Percentiles rank a stretch among this genome's conserved stretches.
Conservation (phyloP, 2,113 vertebrate genomes). For the Potamarius usumacintae region DNA sequence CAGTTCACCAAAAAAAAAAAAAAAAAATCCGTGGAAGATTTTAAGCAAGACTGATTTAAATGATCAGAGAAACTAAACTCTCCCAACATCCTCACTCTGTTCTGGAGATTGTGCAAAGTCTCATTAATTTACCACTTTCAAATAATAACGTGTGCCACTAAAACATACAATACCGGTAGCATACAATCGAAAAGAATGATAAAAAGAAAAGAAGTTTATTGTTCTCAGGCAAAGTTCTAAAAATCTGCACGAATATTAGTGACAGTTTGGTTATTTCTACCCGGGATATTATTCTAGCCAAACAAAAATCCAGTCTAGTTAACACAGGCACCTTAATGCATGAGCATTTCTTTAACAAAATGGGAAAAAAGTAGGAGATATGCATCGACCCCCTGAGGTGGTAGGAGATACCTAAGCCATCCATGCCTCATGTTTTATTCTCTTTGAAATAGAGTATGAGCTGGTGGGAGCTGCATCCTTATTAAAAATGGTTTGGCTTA, state of each 20-base stretch:
- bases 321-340: background rate
- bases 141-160: background rate
- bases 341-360: slow-evolving; percentile 1
- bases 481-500: background rate
- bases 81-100: background rate
- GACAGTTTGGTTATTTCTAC: background rate
- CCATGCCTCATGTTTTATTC: slow-evolving; percentile 19
- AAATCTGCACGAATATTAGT: background rate
- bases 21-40: background rate
- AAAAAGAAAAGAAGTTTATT: background rate
- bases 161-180: background rate
- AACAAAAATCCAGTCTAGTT: background rate
- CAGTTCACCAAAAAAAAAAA: no score
- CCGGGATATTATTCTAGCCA: background rate
- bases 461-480: background rate
- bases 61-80: background rate
- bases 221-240: background rate
- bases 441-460: background rate
- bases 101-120: background rate
- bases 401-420: background rate
- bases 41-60: background rate
- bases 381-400: background rate
- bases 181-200: background rate
- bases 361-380: background rate
- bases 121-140: background rate